Base-by-base conservation (phyloP, 2,888 invertebrate species). In the Acanthosoma haemorrhoidale region DNA sequence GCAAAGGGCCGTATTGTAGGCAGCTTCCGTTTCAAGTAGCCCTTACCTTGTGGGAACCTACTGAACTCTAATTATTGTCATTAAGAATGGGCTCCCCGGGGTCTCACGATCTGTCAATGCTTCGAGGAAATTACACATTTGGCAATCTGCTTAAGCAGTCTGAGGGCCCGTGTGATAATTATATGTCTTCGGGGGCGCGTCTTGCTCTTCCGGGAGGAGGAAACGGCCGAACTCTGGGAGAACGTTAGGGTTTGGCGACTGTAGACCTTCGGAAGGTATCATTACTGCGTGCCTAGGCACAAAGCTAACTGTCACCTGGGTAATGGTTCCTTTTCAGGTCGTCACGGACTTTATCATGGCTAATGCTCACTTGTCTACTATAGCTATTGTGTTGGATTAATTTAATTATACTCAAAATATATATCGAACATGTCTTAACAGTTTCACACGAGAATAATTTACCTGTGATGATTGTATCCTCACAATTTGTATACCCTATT, bases 61-160 rank as follows among this genome's bases (percentile, higher is more conserved):
- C 51, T 51, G 25, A n/a, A 21, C 51, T 51, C 51, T 51, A 51
- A 51, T 51, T 51, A 51, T 25, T 25, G 51, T n/a, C 13, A n/a
- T 25, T 13, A 51, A 51, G 51, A 51, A 51, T 25, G 51, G 43
- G 51, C 51, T 25, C 51, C 51, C 51, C 51, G 51, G 13, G 51
- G 51, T 51, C 51, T 51, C 51, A 51, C 51, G 51, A 51, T 51
- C 51, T 51, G 51, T 51, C 51, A 51, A 25, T 25, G 51, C 51
- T 43, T 4, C 43, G 21, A n/a, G 51, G 51, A 51, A 51, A 51
- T 51, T 51, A 51, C 51, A 51, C 51, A 51, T 51, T 51, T 51
- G 25, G 51, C 21, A 51, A 51, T 51, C 13, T 51, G 51, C 29
- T 51, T 51, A 51, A 21, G n/a, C n/a, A n/a, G n/a, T n/a, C n/a